These are phyloP conservation scores for Drosophila colorata DNA, from an alignment of 2,888 invertebrate species.

Conservation along the genomic window DNA sequence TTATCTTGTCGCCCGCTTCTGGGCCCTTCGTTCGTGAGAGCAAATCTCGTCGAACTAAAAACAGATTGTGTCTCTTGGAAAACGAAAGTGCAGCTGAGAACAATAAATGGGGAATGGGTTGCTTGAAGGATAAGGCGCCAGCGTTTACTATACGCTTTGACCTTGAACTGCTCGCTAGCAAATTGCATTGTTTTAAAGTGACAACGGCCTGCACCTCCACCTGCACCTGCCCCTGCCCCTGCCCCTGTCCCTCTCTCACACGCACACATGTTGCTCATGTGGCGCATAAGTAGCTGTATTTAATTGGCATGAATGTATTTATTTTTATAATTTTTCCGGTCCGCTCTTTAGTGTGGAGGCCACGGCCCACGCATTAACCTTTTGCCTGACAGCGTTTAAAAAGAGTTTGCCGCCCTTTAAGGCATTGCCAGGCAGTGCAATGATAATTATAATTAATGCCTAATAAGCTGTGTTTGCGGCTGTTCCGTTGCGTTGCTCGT, in stretches of 20 bases:
- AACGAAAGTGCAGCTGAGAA: slow-evolving; percentile 15
- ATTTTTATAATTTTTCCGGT: slow-evolving; percentile 51
- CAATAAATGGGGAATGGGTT: slow-evolving; percentile 7
- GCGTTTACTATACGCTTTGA: slow-evolving; percentile 12
- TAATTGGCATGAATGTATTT: slow-evolving; percentile 59
- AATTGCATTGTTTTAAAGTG: slow-evolving; percentile 29
- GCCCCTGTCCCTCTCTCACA: slow-evolving; percentile 1
- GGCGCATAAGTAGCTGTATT: slow-evolving; percentile 53
- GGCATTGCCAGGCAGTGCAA: slow-evolving; percentile 36
- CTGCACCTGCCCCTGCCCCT: not conserved
- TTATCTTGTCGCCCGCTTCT: slow-evolving; percentile 57
- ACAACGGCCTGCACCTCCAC: slow-evolving; percentile 44
- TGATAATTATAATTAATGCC: slow-evolving; percentile 67
- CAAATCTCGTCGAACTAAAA: not conserved
- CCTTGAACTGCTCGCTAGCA: slow-evolving; percentile 49
- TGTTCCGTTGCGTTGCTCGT: slow-evolving; percentile 22
- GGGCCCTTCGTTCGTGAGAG: slow-evolving; percentile 5
- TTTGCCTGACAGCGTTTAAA: slow-evolving; percentile 41
- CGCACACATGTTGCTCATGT: slow-evolving; percentile 67
- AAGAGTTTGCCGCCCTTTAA: slow-evolving; percentile 47
- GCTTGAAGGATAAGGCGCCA: slow-evolving; percentile 14
- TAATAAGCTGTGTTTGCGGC: slow-evolving; percentile 47
- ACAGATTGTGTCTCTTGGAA: slow-evolving; percentile 19
- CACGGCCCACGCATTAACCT: slow-evolving; percentile 62
- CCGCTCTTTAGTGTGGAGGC: slow-evolving; percentile 23